Evolutionary conservation across 2,888 invertebrate genomes (phyloP).

Genomic region (Drosophila prolongata): DNA sequence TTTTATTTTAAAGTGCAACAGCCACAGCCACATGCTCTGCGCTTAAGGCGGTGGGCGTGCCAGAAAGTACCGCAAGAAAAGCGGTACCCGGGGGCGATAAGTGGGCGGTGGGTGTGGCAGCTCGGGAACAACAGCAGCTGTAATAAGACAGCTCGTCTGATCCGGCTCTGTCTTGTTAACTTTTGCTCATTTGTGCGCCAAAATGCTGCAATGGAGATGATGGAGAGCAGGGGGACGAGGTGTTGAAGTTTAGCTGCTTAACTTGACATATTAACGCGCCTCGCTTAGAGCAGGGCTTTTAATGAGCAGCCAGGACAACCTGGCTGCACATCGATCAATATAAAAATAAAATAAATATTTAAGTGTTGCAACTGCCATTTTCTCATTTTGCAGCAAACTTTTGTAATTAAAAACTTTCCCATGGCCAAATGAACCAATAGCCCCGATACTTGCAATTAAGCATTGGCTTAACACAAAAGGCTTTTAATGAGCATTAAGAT

Average conservation of each 20-base stretch:
- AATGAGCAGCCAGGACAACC: constrained; percentile 37
- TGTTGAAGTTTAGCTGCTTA: constrained; percentile 44
- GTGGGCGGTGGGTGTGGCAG: constrained; percentile 8
- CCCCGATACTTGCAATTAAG: constrained; percentile 57
- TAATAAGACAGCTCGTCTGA: constrained; percentile 76
- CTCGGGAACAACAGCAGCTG: constrained; percentile 40
- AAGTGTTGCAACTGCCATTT: constrained; percentile 59
- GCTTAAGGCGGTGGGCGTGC: constrained; percentile 54
- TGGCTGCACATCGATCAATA: constrained; percentile 36
- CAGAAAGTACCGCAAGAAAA: constrained; percentile 52
- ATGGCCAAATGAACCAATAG: constrained; percentile 7
- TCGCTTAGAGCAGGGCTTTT: constrained; percentile 34
- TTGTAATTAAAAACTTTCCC: constrained; percentile 52
- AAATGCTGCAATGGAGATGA: constrained; percentile 15
- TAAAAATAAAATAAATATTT: constrained; percentile 68
- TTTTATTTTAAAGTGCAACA: constrained; percentile 18
- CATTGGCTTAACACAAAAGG: constrained; percentile 49
- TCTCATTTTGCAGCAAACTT: constrained; percentile 40
- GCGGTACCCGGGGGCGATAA: background rate
- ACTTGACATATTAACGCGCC: constrained; percentile 65
- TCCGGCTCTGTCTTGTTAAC: constrained; percentile 56
- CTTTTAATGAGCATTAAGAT: constrained; percentile 61
- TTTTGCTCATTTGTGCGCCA: constrained; percentile 72
- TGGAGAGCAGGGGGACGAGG: background rate
- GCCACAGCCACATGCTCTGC: constrained; percentile 54